Evolutionary conservation across 1,140 invertebrate genomes (phyloP).

Genomic region (Camponotus floridanus): DNA sequence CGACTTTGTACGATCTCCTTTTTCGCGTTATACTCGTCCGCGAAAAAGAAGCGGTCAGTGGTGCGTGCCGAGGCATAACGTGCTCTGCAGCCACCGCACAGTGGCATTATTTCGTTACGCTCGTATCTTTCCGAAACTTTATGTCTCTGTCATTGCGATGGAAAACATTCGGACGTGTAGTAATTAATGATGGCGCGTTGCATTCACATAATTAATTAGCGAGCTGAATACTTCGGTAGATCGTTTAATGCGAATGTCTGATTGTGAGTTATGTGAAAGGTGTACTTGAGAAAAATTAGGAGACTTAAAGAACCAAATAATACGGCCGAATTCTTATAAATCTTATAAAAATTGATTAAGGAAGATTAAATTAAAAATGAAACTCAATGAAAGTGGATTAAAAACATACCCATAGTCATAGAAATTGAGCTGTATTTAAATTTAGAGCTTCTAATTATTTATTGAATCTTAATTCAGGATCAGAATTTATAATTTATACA

Average conservation of each 20-base stretch:
- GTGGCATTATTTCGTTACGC: slow-evolving; percentile 82
- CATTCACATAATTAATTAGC: slow-evolving; percentile 55
- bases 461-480: no score
- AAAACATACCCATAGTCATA: background rate
- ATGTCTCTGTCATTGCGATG: slow-evolving; percentile 42
- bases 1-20: slow-evolving; percentile 80
- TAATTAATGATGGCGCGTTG: slow-evolving; percentile 34
- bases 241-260: slow-evolving; percentile 14
- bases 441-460: no score
- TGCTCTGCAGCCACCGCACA: slow-evolving; percentile 74
- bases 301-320: background rate
- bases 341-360: background rate
- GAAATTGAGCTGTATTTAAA: background rate
- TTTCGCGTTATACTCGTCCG: slow-evolving; percentile 65
- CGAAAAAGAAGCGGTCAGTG: slow-evolving; percentile 82
- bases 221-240: slow-evolving; percentile 25
- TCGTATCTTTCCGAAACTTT: slow-evolving; percentile 79
- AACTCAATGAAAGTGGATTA: background rate
- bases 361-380: background rate
- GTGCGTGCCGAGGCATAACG: slow-evolving; percentile 83
- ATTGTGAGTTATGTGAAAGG: slow-evolving; percentile 35
- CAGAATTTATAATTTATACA: no score
- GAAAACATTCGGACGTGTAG: slow-evolving; percentile 18
- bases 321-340: slow-evolving; percentile 1
- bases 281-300: background rate